Evolutionary conservation across 2,888 invertebrate species (phyloP).

Genomic region (Halocaridina rubra): DNA sequence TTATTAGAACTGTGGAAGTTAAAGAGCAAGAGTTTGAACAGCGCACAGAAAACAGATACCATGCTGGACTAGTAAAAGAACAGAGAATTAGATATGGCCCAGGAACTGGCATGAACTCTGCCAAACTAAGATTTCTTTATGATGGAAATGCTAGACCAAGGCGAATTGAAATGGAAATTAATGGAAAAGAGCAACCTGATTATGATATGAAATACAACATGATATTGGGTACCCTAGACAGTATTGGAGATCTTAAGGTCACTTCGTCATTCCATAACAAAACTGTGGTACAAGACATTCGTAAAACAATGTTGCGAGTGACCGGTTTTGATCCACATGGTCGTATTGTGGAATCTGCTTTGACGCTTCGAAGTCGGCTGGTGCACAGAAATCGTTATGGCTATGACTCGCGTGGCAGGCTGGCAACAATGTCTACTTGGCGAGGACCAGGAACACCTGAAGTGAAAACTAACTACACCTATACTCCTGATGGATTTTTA

Average conservation of each 20-base stretch:
- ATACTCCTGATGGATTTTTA: conserved; percentile 94
- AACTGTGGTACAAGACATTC: conserved; percentile 89
- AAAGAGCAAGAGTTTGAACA: conserved; percentile 56
- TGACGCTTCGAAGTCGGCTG: conserved; percentile 84
- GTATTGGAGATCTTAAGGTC: conserved; percentile 85
- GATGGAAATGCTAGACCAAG: conserved; percentile 85
- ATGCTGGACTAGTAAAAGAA: conserved; percentile 88
- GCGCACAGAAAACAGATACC: conserved; percentile 84
- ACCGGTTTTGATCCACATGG: conserved; percentile 90
- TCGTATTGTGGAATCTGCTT: conserved; percentile 78
- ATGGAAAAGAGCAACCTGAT: conserved; percentile 67
- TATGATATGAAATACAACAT: conserved; percentile 76
- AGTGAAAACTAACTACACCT: conserved; percentile 85
- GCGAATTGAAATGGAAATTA: conserved; percentile 81
- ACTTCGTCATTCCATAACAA: conserved; percentile 70
- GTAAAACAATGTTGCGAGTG: conserved; percentile 89
- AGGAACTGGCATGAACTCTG: conserved; percentile 86
- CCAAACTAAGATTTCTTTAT: conserved; percentile 90
- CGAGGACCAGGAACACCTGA: conserved; percentile 78
- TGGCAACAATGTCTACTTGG: conserved; percentile 83
- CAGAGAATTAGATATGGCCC: conserved; percentile 87
- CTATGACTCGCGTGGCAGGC: conserved; percentile 86
- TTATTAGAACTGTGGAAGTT: conserved; percentile 56
- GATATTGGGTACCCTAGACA: conserved; percentile 89
- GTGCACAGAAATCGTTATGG: conserved; percentile 82